phyloP scores from a whole-genome alignment of 2,113 vertebrate genomes.

The Tachysurus fulvidraco region DNA sequence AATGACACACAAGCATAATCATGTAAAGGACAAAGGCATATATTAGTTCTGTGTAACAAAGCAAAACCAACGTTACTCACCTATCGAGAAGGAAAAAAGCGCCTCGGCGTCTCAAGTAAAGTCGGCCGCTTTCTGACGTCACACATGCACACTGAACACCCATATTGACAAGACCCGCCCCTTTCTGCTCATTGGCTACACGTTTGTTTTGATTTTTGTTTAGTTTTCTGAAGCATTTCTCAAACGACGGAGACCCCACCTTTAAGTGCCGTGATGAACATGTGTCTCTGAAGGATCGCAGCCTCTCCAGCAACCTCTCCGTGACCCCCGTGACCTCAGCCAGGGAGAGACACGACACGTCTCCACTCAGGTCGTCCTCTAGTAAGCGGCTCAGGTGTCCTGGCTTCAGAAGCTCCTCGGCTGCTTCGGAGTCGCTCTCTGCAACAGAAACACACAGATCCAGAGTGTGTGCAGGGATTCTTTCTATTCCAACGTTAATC shows the following conservation, averaged over 20 bases:
- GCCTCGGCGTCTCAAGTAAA: neutral
- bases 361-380: slow-evolving; percentile 81
- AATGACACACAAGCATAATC: no score
- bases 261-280: slow-evolving; percentile 72
- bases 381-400: slow-evolving; percentile 85
- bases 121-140: no score
- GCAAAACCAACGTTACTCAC: no score
- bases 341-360: slow-evolving; percentile 78
- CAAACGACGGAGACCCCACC: slow-evolving; percentile 67
- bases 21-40: no score
- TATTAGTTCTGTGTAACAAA: no score
- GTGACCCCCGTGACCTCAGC: slow-evolving; percentile 72
- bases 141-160: no score
- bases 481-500: no score
- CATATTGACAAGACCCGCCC: no score
- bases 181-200: no score
- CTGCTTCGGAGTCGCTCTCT: slow-evolving; percentile 66
- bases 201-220: no score
- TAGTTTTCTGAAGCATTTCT: no score
- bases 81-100: neutral
- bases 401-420: slow-evolving; percentile 75
- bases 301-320: slow-evolving; percentile 76
- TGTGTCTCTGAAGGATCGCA: slow-evolving; percentile 79
- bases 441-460: neutral
- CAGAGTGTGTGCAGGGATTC: neutral